Percentiles rank a stretch among this genome's conserved stretches.
phyloP scores from a whole-genome alignment of 2,113 vertebrate species.

The Chloroceryle aenea region DNA sequence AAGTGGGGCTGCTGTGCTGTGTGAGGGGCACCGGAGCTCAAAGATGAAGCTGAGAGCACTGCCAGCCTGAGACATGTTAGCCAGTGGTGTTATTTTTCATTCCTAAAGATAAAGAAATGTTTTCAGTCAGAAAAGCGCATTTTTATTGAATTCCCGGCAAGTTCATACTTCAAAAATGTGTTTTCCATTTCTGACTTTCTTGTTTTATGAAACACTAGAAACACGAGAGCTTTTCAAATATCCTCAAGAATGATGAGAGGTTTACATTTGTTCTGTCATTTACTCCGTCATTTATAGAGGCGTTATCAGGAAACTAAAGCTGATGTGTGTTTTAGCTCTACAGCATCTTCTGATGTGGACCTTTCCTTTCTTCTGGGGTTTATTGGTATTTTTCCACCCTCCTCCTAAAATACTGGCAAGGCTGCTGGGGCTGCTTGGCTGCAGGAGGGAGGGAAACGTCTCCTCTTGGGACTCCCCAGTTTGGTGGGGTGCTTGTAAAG shows the following conservation, averaged over 20 bases:
- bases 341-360: not conserved
- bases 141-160: conserved; percentile 64
- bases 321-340: not conserved
- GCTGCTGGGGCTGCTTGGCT: not conserved
- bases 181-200: conserved; percentile 67
- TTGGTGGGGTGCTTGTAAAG: not conserved
- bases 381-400: not conserved
- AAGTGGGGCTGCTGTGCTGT: not conserved
- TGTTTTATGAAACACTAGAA: conserved; percentile 54
- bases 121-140: conserved; percentile 58
- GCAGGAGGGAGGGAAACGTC: not conserved
- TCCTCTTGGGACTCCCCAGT: accelerated
- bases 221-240: conserved; percentile 43
- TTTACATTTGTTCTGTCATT: conserved; percentile 17
- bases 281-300: not conserved
- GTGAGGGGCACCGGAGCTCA: not conserved
- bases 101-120: conserved; percentile 60
- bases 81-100: conserved; percentile 69
- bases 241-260: not conserved
- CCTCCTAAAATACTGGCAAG: not conserved
- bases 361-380: not conserved
- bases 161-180: conserved; percentile 52
- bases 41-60: conserved; percentile 12
- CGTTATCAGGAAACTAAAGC: not conserved
- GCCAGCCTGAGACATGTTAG: conserved; percentile 34